Conservation (phyloP, 2,797 vertebrate genomes). For the Ispidina picta region DNA sequence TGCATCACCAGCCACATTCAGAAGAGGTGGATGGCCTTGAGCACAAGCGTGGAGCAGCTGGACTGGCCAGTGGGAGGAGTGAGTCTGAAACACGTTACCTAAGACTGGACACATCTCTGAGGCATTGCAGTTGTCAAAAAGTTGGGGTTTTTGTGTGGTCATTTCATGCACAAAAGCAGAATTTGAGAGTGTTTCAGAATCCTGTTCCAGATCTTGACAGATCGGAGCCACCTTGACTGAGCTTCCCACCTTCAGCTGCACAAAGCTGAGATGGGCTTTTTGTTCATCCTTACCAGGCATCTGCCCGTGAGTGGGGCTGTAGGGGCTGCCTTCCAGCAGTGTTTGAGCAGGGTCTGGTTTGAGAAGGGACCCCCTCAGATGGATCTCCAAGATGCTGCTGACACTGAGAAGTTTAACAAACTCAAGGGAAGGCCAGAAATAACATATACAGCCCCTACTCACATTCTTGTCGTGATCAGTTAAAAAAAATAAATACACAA, state of each 20-base stretch:
- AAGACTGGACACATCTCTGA: fast-evolving
- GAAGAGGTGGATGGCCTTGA: not conserved
- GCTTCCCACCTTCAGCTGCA: not conserved
- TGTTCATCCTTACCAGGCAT: not conserved
- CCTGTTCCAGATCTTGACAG: not conserved
- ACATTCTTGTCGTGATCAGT: constrained; percentile 54
- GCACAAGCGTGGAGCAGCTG: not conserved
- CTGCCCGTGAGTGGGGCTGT: not conserved
- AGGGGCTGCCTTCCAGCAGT: not conserved
- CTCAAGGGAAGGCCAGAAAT: constrained; percentile 13
- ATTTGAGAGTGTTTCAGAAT: not conserved
- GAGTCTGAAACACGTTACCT: not conserved
- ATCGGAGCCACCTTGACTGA: not conserved
- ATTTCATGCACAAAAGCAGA: not conserved
- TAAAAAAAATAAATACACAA: constrained; percentile 53
- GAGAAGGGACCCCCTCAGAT: not conserved
- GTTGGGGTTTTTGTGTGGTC: fast-evolving
- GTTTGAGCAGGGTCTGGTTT: not conserved
- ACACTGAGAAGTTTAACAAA: constrained; percentile 41
- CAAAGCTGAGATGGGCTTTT: not conserved
- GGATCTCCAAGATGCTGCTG: not conserved
- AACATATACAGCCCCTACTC: not conserved
- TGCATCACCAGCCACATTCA: not conserved
- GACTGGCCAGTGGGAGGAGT: fast-evolving
- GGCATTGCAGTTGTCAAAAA: not conserved